Percentiles rank a stretch among this genome's conserved stretches.
Evolutionary conservation across 2,888 invertebrate genomes (phyloP).

Genomic region (Tachina fera): DNA sequence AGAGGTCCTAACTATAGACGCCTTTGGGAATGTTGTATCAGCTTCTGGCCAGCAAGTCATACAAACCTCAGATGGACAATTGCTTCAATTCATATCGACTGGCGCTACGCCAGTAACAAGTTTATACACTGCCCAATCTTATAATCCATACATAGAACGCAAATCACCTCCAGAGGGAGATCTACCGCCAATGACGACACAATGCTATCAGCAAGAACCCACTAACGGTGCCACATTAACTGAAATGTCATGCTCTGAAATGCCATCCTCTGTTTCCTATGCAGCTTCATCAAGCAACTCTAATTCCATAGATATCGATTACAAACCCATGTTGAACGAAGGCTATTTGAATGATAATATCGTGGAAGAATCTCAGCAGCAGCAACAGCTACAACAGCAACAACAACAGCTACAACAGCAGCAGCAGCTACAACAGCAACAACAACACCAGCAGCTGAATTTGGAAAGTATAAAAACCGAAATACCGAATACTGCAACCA

Average conservation of each 20-base stretch:
- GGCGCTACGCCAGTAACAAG: constrained; percentile 81
- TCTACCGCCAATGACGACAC: constrained; percentile 77
- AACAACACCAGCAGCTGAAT: not conserved
- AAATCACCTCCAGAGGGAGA: constrained; percentile 81
- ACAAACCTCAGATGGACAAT: constrained; percentile 78
- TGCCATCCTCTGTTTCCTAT: constrained; percentile 73
- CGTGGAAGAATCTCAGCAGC: constrained; percentile 36
- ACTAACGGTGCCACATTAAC: not conserved
- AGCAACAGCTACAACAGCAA: not conserved
- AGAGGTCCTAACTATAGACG: constrained; percentile 70
- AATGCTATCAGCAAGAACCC: constrained; percentile 59
- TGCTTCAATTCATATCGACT: constrained; percentile 83
- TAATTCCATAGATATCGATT: constrained; percentile 19
- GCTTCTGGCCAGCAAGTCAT: constrained; percentile 73
- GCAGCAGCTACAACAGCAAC: constrained; percentile 12
- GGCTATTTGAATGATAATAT: constrained; percentile 63
- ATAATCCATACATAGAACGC: constrained; percentile 76
- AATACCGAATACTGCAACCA: not conserved
- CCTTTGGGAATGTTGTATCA: constrained; percentile 79
- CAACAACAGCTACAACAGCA: not conserved
- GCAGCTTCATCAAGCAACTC: constrained; percentile 82
- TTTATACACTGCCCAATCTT: constrained; percentile 59
- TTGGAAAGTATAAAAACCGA: not conserved
- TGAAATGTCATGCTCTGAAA: constrained; percentile 48
- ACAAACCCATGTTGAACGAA: constrained; percentile 36